Evolutionary conservation across 2,113 vertebrate genomes (phyloP).

Genomic region (Raja brachyura): DNA sequence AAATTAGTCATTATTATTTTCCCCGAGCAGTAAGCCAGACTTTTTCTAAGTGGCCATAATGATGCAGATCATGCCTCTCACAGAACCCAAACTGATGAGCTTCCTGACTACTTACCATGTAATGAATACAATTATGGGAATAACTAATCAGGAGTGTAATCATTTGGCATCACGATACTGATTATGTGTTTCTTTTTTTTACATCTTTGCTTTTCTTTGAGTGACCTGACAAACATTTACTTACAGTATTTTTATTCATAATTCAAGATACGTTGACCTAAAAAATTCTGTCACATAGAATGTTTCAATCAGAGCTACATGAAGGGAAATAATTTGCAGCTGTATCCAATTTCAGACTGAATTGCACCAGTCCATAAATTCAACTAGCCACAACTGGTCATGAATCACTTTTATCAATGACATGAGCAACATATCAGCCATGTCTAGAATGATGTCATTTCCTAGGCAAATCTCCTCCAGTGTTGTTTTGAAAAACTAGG

Average conservation of each 20-base stretch:
- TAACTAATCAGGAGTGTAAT: conserved; percentile 24
- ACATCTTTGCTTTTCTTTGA: not conserved
- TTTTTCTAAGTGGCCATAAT: conserved; percentile 25
- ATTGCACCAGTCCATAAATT: too few species aligned
- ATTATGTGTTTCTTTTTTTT: conserved; percentile 5
- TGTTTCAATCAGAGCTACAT: too few species aligned
- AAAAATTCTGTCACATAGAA: too few species aligned
- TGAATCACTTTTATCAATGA: too few species aligned
- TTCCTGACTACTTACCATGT: conserved; percentile 31
- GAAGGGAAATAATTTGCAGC: too few species aligned
- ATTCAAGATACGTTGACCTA: not conserved
- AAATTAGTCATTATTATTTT: conserved; percentile 6
- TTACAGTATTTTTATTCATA: not conserved
- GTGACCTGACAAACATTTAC: not conserved
- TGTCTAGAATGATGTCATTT: too few species aligned
- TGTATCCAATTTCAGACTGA: too few species aligned
- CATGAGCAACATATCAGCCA: too few species aligned
- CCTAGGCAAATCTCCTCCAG: too few species aligned
- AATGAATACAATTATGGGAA: conserved; percentile 35
- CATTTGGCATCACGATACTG: not conserved
- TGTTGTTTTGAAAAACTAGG: too few species aligned
- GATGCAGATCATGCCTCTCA: conserved; percentile 7
- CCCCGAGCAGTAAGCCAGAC: not conserved
- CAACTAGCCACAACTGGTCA: too few species aligned
- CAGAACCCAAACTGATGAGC: conserved; percentile 25